Base-by-base conservation (phyloP, 2,888 invertebrate species). In the Andrena chrysosceles region DNA sequence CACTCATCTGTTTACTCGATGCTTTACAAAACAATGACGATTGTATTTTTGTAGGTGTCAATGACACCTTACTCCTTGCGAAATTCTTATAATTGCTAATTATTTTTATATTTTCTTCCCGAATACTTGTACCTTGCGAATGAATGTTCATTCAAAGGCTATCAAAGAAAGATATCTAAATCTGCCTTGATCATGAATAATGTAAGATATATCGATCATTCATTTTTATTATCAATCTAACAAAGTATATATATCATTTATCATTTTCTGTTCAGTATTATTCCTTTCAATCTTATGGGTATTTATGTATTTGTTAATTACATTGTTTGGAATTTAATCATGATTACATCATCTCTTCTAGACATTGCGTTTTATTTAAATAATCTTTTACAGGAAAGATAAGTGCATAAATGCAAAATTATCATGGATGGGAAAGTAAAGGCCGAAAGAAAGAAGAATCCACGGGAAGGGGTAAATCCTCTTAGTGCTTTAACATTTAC, bases 401-500 rank as follows among this genome's bases (percentile, higher is more conserved):
- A 26, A 52, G 60, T 59, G 66, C 64, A 64, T 20, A 42, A 62
- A 73, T 33, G 48, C 33, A 52, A 42, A 31, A n/a, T 23, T 49
- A 75, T 81, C 74, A 94, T 94, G 94, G 94, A 94, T 85, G 92
- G 92, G 77, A 93, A 92, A 80, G 89, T 77, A 59, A 87, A 91
- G 49, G 69, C 81, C 2, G 90, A 93, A 76, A 93, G 89, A 76
- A 89, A 84, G 73, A 93, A 92, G 80, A 95, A 95, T 92, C 95
- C 95, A 2, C 94, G 95, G 54, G 94, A 94, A 85, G 94, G 93
- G 81, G 95, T 95, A 0, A 95, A 95, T 90, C 89, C 95, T 60
- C 93, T 95, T 75, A 95, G 95, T 31, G 90, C 94, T 77, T 90
- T 96, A 67, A 95, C 95, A 63, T 95, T 95, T 89, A 93, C 95